Evolutionary conservation across 2,797 vertebrate species (phyloP), one percentile per base, ranked within the genome.

Genomic region (Brotula barbata): DNA sequence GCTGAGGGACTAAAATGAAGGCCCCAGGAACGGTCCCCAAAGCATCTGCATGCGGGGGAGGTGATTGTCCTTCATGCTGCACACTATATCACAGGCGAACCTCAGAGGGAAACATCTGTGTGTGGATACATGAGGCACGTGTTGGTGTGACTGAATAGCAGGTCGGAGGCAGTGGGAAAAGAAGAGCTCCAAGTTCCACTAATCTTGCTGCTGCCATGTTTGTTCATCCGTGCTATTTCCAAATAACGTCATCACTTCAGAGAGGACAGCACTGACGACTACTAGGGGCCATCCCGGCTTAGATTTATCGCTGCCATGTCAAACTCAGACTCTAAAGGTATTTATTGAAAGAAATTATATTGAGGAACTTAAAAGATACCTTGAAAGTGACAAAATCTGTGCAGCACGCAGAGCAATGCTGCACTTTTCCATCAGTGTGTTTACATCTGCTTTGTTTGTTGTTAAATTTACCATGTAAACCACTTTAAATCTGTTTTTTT

Each of bases 81-180:
- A 73, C 66, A 77, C 72, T 79, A 82, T 81, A 90, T 87, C 82
- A 87, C 69, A 45, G 73, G 68, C 59, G 63, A 68, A 71, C 76
- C 79, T 88, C 86, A 2, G 71, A 78, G 80, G 89, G 77, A 73
- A 91, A 88, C 87, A 81, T 89, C 85, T 89, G 85, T 48, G 67
- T 37, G 74, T 70, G 73, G 71, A 86, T 55, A 72, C 69, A 72
- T 28, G 68, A 81, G 77, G 75, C 75, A 67, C 47, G 73, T 81
- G 77, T 77, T 84, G 65, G 71, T 73, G 68, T 71, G 61, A 61
- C 61, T 19, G 58, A 62, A 68, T 34, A 77, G 77, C 75, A 63
- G 64, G 51, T 81, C 43, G 34, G 61, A 84, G 69, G 74, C 58
- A 51, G 57, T 25, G 66, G 72, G 65, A 77, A 80, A 83, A 75